A percentile compares a stretch with the other conserved stretches of the same genome.
phyloP scores from a whole-genome alignment of 2,888 invertebrate species.

The Leucophenga maculata region DNA sequence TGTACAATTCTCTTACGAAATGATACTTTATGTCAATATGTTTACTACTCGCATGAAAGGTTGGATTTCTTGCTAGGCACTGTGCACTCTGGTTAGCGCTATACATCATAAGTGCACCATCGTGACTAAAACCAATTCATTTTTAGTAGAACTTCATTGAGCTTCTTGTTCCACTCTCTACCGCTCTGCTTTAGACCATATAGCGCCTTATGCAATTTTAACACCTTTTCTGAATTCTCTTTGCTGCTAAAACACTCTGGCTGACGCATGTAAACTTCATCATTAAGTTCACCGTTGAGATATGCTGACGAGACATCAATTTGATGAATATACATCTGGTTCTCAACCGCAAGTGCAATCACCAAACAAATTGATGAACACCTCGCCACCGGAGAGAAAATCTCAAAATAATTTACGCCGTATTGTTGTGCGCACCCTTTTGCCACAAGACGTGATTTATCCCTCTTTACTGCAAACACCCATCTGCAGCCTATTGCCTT shows the following conservation, averaged over 20 bases:
- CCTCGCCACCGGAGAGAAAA: constrained; percentile 41
- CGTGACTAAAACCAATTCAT: constrained; percentile 24
- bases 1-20: too few relatives aligned
- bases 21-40: too few relatives aligned
- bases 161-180: constrained; percentile 45
- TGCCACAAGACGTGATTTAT: constrained; percentile 38
- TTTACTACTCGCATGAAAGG: too few relatives aligned
- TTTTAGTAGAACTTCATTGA: constrained; percentile 34
- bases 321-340: too few relatives aligned
- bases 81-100: too few relatives aligned
- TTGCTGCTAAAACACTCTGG: constrained; percentile 11
- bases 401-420: constrained; percentile 37
- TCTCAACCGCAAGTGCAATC: too few relatives aligned
- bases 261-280: constrained; percentile 24
- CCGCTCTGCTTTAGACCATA: constrained; percentile 50
- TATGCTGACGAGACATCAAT: too few relatives aligned
- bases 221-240: constrained; percentile 12
- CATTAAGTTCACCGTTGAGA: too few relatives aligned
- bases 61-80: too few relatives aligned
- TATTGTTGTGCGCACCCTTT: constrained; percentile 39
- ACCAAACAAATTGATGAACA: constrained; percentile 41
- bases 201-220: too few relatives aligned
- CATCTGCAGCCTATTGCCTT: constrained; percentile 41
- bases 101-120: too few relatives aligned
- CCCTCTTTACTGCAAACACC: constrained; percentile 40